Evolutionary conservation across 2,888 invertebrate species (phyloP).

Genomic region (Cryptocephalus moraei): DNA sequence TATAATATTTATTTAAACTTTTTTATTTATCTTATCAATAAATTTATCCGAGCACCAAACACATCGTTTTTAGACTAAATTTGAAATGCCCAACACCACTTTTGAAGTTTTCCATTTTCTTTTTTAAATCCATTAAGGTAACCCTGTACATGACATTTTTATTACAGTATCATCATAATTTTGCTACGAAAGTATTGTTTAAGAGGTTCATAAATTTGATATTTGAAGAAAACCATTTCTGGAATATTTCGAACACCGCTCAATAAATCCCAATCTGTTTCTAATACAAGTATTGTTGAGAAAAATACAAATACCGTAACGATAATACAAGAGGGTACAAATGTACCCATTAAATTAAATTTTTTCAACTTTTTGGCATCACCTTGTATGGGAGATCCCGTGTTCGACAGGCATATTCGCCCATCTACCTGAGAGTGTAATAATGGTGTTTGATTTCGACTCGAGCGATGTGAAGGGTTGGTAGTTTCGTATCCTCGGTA

Average conservation of each 20-base stretch:
- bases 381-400: constrained; percentile 12
- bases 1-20: too few relatives aligned
- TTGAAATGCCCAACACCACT: too few relatives aligned
- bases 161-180: constrained; percentile 2
- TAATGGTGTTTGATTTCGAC: constrained; percentile 41
- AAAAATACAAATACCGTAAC: constrained; percentile 60
- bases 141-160: constrained; percentile 37
- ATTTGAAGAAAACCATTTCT: constrained; percentile 63
- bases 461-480: constrained; percentile 40
- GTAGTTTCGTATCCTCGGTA: constrained; percentile 32
- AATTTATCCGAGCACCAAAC: neutral
- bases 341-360: constrained; percentile 59
- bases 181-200: constrained; percentile 65
- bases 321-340: constrained; percentile 68
- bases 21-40: neutral
- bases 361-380: constrained; percentile 34
- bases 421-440: constrained; percentile 35
- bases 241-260: constrained; percentile 61
- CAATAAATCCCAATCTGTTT: constrained; percentile 66
- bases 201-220: constrained; percentile 74
- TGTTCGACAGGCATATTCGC: constrained; percentile 29
- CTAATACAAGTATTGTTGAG: constrained; percentile 61
- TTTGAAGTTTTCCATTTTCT: neutral
- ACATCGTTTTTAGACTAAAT: too few relatives aligned
- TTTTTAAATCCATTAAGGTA: constrained; percentile 42